phyloP scores from a whole-genome alignment of 2,113 vertebrate species.

The Phylloscopus trochiloides region DNA sequence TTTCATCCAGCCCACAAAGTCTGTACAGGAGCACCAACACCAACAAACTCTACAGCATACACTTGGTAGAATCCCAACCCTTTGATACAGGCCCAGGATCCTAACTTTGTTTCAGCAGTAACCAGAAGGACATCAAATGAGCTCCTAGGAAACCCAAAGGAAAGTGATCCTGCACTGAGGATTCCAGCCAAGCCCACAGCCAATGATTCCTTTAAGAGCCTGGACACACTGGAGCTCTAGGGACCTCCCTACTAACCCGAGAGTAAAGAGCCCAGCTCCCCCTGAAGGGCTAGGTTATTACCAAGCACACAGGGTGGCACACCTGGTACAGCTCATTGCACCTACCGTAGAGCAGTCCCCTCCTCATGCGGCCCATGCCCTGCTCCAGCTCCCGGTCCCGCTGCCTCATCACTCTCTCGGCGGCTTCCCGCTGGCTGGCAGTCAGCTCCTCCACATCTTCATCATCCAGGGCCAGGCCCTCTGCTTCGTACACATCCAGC shows the following conservation, averaged over 20 bases:
- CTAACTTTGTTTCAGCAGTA: neutral
- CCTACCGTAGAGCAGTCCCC: slow-evolving; percentile 85
- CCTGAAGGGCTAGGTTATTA: rapidly evolving
- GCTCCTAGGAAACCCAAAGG: neutral
- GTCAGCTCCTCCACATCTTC: slow-evolving; percentile 92
- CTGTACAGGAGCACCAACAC: neutral
- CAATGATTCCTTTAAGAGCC: neutral
- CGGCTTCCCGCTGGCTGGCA: slow-evolving; percentile 87
- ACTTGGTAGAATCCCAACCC: neutral
- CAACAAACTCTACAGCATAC: neutral
- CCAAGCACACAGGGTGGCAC: neutral
- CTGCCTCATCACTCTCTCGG: slow-evolving; percentile 87
- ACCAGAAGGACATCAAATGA: neutral
- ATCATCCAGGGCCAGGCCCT: slow-evolving; percentile 88
- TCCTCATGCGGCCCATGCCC: slow-evolving; percentile 83
- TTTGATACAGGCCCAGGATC: neutral
- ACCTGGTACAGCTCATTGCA: neutral
- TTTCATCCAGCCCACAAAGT: neutral
- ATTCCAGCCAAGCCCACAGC: neutral
- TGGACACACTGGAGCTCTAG: neutral
- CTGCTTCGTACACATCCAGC: slow-evolving; percentile 88
- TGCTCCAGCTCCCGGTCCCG: slow-evolving; percentile 84
- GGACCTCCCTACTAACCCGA: neutral
- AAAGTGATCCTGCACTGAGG: neutral
- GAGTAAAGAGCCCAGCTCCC: neutral